Evolutionary conservation across 2,113 vertebrate species (phyloP).

Genomic region (Pomatorhinus ruficollis): DNA sequence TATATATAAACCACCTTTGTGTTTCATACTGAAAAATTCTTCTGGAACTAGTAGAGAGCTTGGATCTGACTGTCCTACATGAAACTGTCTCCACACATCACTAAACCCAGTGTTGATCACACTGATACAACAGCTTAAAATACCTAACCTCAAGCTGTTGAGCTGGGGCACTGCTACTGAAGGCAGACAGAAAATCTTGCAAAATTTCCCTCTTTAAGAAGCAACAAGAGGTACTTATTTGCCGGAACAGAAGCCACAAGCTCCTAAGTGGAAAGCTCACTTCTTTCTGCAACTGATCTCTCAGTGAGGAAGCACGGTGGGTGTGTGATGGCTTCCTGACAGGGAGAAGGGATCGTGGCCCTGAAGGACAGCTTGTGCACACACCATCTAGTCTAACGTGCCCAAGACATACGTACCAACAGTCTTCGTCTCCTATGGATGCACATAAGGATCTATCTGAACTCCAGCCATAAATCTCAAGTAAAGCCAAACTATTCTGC

Average conservation of each 20-base stretch:
- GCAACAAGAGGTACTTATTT: neutral
- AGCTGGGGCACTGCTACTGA: neutral
- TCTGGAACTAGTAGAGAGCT: neutral
- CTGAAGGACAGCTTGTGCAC: neutral
- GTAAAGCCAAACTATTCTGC: neutral
- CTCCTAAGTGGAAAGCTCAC: neutral
- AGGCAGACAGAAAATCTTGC: neutral
- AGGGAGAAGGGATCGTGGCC: neutral
- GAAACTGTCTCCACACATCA: neutral
- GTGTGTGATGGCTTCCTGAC: neutral
- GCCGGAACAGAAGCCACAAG: neutral
- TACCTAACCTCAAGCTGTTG: neutral
- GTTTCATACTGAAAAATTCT: neutral
- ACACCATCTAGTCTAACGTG: rapidly evolving
- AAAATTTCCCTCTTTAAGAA: neutral
- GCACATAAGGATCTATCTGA: neutral
- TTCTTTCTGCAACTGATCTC: neutral
- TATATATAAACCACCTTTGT: neutral
- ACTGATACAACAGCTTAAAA: neutral
- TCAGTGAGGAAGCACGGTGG: rapidly evolving
- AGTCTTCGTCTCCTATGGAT: neutral
- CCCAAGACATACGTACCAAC: rapidly evolving
- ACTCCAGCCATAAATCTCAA: neutral
- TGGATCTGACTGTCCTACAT: neutral
- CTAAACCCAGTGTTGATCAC: neutral